phyloP scores from a whole-genome alignment of 2,888 invertebrate genomes.

The Malthinus seriepunctatus region DNA sequence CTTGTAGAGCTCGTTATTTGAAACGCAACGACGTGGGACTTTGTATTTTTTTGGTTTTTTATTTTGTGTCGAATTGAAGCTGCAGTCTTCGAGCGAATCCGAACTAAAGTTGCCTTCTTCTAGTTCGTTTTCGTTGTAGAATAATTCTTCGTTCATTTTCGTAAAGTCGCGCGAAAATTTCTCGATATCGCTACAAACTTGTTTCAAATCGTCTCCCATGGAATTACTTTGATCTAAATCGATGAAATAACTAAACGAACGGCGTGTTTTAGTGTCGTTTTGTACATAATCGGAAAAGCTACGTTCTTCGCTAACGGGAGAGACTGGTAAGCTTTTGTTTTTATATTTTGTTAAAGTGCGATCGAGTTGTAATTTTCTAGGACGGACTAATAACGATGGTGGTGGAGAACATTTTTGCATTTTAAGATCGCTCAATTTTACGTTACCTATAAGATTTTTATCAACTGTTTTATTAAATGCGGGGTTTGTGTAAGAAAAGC shows the following conservation, averaged over 20 bases:
- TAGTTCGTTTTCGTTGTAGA: conserved; percentile 45
- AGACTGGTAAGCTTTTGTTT: conserved; percentile 78
- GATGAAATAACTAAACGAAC: conserved; percentile 69
- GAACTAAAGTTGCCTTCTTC: conserved; percentile 77
- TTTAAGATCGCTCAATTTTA: conserved; percentile 41
- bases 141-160: conserved; percentile 42
- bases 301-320: conserved; percentile 77
- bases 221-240: conserved; percentile 60
- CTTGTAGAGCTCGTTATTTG: conserved; percentile 76
- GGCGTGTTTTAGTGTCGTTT: conserved; percentile 51
- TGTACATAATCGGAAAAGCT: conserved; percentile 50
- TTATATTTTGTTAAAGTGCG: conserved; percentile 52
- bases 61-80: conserved; percentile 50
- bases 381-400: conserved; percentile 38
- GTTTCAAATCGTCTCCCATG: conserved; percentile 48
- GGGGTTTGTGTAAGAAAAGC: conserved; percentile 17
- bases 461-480: conserved; percentile 13
- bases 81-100: conserved; percentile 76
- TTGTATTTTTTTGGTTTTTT: conserved; percentile 52
- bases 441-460: conserved; percentile 26
- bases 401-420: conserved; percentile 36
- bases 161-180: conserved; percentile 50
- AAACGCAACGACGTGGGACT: conserved; percentile 69
- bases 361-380: conserved; percentile 49
- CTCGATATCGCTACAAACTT: conserved; percentile 53